Evolutionary conservation across 2,113 vertebrate species (phyloP), one percentile per base, ranked within the genome.

Genomic region (Myotis yumanensis): DNA sequence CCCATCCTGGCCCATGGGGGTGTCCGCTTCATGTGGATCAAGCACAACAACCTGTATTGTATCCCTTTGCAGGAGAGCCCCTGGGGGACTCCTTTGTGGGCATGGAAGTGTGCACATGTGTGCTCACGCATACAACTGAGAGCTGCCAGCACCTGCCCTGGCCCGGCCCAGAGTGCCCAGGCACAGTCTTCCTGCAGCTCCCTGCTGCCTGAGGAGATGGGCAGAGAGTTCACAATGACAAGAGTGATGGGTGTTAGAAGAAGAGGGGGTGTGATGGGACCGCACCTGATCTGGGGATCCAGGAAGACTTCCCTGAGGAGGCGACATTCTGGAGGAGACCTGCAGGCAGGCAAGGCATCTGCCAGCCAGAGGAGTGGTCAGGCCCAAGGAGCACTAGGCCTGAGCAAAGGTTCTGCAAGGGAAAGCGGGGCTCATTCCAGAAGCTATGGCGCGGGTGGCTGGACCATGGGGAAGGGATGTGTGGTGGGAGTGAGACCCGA

Each of bases 11-110:
- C 99, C 0, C 99, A 99, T 0, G 99, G 99, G 0, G 99, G 99
- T 0, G 99, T 99, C 62, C 99, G 99, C 18, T 99, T 99, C 97
- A 99, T 99, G 99, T 99, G 99, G 99, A 99, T 99, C 94, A 99
- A 99, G 93, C 99, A 99, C 92, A 99, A 99, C 98, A 99, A 99
- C 93, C 97, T 99, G 0, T 99, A 99, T 96, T 94, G 99, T 99
- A 99, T 99, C 99, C 99, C 99, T 98, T 23, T 43, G 30, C 11
- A 0, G 20, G 62, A 48, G 17, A 0, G 52, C 16, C 30, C 66
- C 46, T 30, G 0, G 30, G 75, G 23, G 28, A 80, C 79, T 76
- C 76, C 64, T 37, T 43, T 22, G 88, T 79, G 66, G 54, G 76
- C 46, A 43, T 54, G 64, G 35, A 1, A 12, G 80, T 25, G 25